phyloP scores from a whole-genome alignment of 2,888 invertebrate genomes.

The Ashinkailepas kermadecensis region DNA sequence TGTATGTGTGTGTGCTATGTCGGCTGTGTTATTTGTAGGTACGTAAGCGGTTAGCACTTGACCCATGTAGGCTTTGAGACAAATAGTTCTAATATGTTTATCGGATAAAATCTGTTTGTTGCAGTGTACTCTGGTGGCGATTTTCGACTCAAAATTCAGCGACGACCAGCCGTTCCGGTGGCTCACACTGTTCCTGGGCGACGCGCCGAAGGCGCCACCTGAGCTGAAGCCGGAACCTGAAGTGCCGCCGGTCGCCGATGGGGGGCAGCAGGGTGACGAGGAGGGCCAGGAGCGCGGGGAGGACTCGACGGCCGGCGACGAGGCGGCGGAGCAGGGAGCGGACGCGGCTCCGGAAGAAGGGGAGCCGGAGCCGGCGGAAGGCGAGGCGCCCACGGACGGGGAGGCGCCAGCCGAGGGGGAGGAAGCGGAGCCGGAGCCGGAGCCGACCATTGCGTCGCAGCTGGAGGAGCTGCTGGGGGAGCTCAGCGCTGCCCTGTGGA shows the following conservation, averaged over 20 bases:
- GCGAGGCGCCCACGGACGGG: neutral
- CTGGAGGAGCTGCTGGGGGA: neutral
- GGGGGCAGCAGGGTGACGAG: constrained; percentile 30
- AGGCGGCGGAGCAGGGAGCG: neutral
- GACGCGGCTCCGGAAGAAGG: neutral
- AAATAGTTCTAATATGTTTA: too few species aligned
- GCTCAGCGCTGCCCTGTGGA: neutral
- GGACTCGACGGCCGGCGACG: neutral
- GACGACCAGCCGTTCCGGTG: neutral
- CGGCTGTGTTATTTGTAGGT: too few species aligned
- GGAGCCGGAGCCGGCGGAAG: neutral
- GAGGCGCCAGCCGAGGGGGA: neutral
- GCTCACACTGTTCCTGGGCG: neutral
- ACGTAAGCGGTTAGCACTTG: too few species aligned
- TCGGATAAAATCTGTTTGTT: neutral
- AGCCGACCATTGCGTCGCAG: neutral
- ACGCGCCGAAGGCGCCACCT: constrained; percentile 25
- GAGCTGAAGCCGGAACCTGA: constrained; percentile 30
- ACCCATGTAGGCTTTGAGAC: too few species aligned
- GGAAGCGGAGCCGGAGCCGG: neutral
- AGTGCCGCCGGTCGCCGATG: constrained; percentile 29
- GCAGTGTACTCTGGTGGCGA: constrained; percentile 21
- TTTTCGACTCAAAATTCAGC: neutral
- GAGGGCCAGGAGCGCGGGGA: constrained; percentile 24
- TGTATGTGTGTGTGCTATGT: too few species aligned